Percentiles rank a stretch among this genome's conserved stretches.
Conservation (phyloP, 2,797 vertebrate genomes). For the Meriones psammophilus region DNA sequence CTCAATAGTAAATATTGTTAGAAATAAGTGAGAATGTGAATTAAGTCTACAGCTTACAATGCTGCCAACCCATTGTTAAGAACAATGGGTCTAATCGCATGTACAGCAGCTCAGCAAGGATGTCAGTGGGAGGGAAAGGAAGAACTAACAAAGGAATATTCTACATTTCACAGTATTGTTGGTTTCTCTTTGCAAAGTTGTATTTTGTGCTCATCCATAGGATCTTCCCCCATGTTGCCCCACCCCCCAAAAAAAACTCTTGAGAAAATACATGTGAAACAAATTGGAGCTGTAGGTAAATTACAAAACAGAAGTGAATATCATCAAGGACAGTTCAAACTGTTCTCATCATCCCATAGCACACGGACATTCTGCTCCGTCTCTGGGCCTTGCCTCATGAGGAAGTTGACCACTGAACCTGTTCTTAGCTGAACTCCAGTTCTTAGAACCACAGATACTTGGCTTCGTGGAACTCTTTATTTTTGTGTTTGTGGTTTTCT, state of each 20-base stretch:
- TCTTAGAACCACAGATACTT: background rate
- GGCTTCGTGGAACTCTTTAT: background rate
- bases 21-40: background rate
- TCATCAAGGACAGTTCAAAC: background rate
- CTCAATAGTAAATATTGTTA: conserved; percentile 3
- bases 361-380: background rate
- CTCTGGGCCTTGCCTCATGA: background rate
- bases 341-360: background rate
- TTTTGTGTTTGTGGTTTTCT: background rate
- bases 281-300: background rate
- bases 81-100: background rate
- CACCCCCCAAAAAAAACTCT: background rate
- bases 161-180: background rate
- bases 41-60: conserved; percentile 2
- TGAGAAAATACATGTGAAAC: background rate
- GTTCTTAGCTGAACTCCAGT: background rate
- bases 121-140: background rate
- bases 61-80: conserved; percentile 7
- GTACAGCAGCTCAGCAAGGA: background rate
- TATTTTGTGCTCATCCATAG: background rate
- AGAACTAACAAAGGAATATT: background rate
- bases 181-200: background rate
- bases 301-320: background rate
- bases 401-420: background rate
- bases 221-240: background rate